Conservation (phyloP, 2,888 invertebrate species). For the Mythimna vitellina region DNA sequence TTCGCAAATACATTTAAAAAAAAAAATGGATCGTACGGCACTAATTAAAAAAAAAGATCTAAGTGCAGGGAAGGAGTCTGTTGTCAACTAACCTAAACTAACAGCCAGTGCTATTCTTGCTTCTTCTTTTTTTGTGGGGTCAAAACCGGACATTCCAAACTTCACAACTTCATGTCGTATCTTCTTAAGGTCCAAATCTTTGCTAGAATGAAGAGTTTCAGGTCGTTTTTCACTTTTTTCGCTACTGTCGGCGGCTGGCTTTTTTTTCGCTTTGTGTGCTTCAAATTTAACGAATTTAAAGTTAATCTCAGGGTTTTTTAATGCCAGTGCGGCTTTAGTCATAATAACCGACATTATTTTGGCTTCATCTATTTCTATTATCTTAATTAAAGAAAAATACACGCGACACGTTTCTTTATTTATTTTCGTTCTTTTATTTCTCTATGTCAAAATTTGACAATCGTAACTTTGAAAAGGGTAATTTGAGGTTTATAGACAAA, state of each 20-base stretch:
- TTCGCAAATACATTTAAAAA: not conserved
- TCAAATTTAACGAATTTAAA: constrained; percentile 88
- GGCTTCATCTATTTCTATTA: constrained; percentile 15
- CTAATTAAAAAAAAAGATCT: too few species aligned
- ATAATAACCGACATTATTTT: constrained; percentile 81
- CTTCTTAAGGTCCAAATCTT: constrained; percentile 93
- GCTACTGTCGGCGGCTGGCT: constrained; percentile 61
- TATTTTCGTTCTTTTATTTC: not conserved
- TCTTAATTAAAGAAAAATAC: not conserved
- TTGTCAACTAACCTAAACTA: constrained; percentile 92
- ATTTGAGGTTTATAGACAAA: not conserved
- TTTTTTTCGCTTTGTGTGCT: constrained; percentile 89
- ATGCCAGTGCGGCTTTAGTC: constrained; percentile 89
- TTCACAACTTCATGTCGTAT: constrained; percentile 95
- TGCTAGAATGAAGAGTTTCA: constrained; percentile 65
- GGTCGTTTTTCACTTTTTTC: constrained; percentile 59
- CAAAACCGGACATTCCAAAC: constrained; percentile 95
- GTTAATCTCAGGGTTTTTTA: constrained; percentile 82
- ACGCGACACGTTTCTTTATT: constrained; percentile 27
- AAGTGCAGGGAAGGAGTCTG: not conserved
- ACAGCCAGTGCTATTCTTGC: constrained; percentile 95
- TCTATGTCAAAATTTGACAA: constrained; percentile 20
- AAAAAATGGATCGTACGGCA: too few species aligned
- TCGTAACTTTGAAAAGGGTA: not conserved
- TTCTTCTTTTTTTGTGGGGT: constrained; percentile 93